These are phyloP conservation scores for Zhuqinia jingwanae DNA, from an alignment of 2,888 invertebrate species.

Conservation along the genomic window DNA sequence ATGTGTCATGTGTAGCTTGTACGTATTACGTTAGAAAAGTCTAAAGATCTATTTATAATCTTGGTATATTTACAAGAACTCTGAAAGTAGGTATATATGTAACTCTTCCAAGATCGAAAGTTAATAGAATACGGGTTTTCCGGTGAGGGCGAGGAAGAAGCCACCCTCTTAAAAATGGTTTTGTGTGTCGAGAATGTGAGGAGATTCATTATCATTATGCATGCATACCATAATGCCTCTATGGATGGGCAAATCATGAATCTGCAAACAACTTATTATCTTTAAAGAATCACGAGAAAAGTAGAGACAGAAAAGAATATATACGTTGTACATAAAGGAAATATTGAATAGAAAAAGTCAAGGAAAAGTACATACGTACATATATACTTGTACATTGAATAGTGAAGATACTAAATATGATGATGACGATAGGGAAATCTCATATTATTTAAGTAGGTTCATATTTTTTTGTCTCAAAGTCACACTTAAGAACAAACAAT, in stretches of 20 bases:
- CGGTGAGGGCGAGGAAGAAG: constrained; percentile 3
- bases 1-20: too few species aligned
- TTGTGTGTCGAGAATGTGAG: neutral
- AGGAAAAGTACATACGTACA: neutral
- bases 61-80: too few species aligned
- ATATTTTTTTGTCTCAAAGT: constrained; percentile 28
- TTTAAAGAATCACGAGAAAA: neutral
- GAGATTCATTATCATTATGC: neutral
- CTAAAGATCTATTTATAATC: too few species aligned
- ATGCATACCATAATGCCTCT: neutral
- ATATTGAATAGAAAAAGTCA: too few species aligned
- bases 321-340: too few species aligned
- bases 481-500: constrained; percentile 28
- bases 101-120: too few species aligned
- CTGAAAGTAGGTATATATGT: too few species aligned
- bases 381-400: neutral
- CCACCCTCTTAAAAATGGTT: constrained; percentile 24
- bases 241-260: neutral
- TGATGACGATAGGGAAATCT: constrained; percentile 28
- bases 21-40: too few species aligned
- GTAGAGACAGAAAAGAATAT: neutral
- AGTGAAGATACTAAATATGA: neutral
- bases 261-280: neutral
- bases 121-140: neutral
- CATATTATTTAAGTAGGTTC: constrained; percentile 37